These are phyloP conservation scores for Chironomus riparius DNA, from an alignment of 2,888 invertebrate genomes.

Conservation along the genomic window DNA sequence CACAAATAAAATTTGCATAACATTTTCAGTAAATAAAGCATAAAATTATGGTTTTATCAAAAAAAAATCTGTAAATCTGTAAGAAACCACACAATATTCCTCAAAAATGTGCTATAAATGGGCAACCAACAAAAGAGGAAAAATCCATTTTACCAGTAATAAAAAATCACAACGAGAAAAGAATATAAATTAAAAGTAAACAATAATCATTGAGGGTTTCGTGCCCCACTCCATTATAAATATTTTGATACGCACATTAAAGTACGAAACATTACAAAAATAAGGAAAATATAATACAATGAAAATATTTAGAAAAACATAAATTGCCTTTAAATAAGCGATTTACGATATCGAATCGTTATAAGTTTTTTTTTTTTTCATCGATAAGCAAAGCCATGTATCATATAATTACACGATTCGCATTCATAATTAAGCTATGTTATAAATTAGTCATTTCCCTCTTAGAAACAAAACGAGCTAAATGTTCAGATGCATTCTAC, in stretches of 20 bases:
- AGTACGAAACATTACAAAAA: not conserved
- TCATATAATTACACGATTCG: not conserved
- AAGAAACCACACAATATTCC: too few species aligned
- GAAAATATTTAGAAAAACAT: not conserved
- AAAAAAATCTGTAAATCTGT: too few species aligned
- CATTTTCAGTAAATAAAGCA: too few species aligned
- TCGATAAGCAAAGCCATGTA: not conserved
- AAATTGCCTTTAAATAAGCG: not conserved
- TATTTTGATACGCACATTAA: not conserved
- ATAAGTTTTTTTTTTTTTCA: too few species aligned
- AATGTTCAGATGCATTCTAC: too few species aligned
- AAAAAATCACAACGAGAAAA: not conserved
- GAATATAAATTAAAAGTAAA: not conserved
- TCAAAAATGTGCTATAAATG: too few species aligned
- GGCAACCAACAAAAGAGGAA: not conserved
- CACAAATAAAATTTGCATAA: too few species aligned
- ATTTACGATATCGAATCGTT: not conserved
- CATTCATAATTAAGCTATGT: not conserved
- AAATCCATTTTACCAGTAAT: not conserved
- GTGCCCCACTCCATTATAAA: not conserved
- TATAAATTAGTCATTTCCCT: not conserved
- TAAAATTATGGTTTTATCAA: too few species aligned
- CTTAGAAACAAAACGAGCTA: too few species aligned
- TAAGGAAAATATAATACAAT: not conserved
- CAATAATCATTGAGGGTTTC: not conserved